A percentile compares a stretch with the other conserved stretches of the same genome.
Evolutionary conservation across 2,113 vertebrate genomes (phyloP).

Genomic region (Carassius auratus): DNA sequence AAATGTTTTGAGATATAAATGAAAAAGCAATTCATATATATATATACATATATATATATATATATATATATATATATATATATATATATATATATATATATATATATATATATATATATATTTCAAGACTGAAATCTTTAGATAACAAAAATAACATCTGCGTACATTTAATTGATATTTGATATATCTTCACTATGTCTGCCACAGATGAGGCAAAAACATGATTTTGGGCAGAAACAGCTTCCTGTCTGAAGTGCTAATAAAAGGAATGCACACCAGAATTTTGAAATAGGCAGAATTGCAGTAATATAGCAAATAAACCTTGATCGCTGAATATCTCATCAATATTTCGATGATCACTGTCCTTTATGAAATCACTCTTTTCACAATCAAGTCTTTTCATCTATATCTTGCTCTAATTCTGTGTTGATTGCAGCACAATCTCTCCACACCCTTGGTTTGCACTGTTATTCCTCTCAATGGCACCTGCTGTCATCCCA

Average conservation of each 20-base stretch:
- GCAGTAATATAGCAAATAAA: slow-evolving; percentile 31
- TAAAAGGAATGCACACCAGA: background rate
- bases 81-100: no score
- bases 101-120: no score
- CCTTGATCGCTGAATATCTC: background rate
- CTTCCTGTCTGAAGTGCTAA: no score
- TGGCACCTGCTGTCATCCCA: slow-evolving; percentile 67
- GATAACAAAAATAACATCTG: no score
- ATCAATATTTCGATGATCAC: background rate
- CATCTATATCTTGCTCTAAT: background rate
- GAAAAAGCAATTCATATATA: background rate
- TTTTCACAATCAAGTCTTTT: background rate
- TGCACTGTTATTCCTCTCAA: slow-evolving; percentile 60
- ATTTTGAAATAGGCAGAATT: background rate
- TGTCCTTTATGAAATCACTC: background rate
- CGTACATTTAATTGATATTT: no score
- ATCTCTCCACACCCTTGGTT: slow-evolving; percentile 44
- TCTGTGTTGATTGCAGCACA: slow-evolving; percentile 29
- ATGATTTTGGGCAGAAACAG: no score
- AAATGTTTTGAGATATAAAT: no score
- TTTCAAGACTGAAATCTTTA: no score
- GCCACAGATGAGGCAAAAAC: no score
- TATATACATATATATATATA: no score
- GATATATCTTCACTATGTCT: no score
- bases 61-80: no score